Conservation (phyloP, 2,888 invertebrate genomes). For the Argyresthia albistria region DNA sequence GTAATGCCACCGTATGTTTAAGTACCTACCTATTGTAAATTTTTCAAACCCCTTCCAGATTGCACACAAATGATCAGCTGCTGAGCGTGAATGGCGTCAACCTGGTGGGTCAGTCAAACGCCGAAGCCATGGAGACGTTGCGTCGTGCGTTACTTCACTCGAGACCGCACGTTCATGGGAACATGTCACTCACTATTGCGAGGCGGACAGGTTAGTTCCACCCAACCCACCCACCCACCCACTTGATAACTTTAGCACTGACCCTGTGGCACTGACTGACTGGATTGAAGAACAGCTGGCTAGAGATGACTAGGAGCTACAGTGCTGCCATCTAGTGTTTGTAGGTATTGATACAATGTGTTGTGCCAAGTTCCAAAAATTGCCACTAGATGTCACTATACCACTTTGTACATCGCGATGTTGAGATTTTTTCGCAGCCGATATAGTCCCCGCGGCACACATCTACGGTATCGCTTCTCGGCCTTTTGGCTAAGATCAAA, state of each 20-base stretch:
- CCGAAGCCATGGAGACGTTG: constrained; percentile 95
- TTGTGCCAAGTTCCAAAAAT: no score
- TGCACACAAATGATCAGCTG: constrained; percentile 95
- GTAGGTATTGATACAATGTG: no score
- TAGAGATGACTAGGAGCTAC: no score
- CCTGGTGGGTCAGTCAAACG: constrained; percentile 89
- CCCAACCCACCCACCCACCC: background rate
- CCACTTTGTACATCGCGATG: no score
- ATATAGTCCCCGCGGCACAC: no score
- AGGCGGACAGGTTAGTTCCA: constrained; percentile 76
- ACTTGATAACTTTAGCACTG: background rate
- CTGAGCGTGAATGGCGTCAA: constrained; percentile 94
- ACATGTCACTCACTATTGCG: constrained; percentile 91
- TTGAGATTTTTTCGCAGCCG: no score
- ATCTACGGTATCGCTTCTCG: constrained; percentile 6
- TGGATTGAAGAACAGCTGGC: no score
- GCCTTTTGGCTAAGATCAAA: constrained; percentile 7
- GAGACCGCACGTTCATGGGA: constrained; percentile 85
- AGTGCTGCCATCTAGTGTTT: no score
- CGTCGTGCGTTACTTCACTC: constrained; percentile 86
- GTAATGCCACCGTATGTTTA: no score
- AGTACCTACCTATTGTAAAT: background rate
- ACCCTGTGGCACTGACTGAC: no score
- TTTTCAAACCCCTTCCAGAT: constrained; percentile 31
- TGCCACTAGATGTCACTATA: no score